These are phyloP conservation scores for Phataginus tricuspis DNA, from an alignment of 2,797 vertebrate species.

Conservation along the genomic window DNA sequence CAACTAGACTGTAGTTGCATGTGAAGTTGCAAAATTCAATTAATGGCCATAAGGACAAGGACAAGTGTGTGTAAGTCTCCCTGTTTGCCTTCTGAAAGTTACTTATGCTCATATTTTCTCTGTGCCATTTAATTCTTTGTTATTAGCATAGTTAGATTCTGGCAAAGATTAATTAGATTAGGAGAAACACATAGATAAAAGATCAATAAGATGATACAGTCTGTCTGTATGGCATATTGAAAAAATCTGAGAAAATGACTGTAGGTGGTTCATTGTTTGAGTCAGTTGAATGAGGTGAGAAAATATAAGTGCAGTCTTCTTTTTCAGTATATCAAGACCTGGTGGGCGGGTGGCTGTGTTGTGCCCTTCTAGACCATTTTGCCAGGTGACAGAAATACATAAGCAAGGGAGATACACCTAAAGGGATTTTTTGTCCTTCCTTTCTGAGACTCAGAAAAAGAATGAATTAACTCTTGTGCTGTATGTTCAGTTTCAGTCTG, in stretches of 20 bases:
- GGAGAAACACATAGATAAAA: background rate
- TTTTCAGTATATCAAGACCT: background rate
- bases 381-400: background rate
- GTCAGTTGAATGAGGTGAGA: background rate
- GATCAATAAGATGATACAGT: background rate
- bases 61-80: background rate
- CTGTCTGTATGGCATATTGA: background rate
- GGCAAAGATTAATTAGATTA: background rate
- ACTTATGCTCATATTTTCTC: background rate
- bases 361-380: background rate
- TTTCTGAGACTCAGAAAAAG: background rate
- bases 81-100: background rate
- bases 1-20: background rate
- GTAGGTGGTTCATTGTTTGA: background rate
- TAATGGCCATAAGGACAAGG: background rate
- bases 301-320: background rate
- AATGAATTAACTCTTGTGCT: constrained; percentile 56
- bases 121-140: background rate
- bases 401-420: background rate
- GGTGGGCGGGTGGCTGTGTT: background rate
- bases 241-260: background rate
- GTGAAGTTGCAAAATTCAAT: background rate
- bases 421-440: background rate
- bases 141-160: background rate
- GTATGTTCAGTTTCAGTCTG: constrained; percentile 93